Conservation (phyloP, 2,113 vertebrate genomes). For the Plestiodon gilberti region DNA sequence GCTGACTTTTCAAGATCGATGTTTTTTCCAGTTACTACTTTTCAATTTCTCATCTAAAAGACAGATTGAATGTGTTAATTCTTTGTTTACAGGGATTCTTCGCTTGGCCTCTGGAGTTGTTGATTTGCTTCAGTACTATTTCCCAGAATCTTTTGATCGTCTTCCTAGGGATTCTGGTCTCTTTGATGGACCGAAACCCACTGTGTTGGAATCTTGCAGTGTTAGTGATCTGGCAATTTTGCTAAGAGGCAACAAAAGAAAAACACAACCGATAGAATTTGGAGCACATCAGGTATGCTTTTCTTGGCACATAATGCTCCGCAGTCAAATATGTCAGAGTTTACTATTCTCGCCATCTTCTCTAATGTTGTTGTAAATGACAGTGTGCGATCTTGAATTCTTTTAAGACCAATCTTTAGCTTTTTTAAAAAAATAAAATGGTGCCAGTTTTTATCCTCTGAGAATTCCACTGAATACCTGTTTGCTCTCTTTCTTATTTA, state of each 20-base stretch:
- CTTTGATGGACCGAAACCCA: slow-evolving; percentile 83
- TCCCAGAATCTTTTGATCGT: slow-evolving; percentile 85
- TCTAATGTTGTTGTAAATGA: not conserved
- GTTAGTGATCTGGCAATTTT: slow-evolving; percentile 84
- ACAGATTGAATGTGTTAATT: not conserved
- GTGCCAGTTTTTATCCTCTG: too few species aligned
- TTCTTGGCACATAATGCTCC: slow-evolving; percentile 13
- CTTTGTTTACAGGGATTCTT: slow-evolving; percentile 75
- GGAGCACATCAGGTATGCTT: slow-evolving; percentile 84
- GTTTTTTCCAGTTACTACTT: not conserved
- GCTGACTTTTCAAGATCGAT: not conserved
- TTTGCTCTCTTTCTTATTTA: not conserved
- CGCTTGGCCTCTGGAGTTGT: slow-evolving; percentile 81
- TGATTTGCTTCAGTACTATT: slow-evolving; percentile 83
- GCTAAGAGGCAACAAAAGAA: slow-evolving; percentile 84
- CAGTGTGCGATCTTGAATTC: not conserved
- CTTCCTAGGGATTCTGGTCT: slow-evolving; percentile 82
- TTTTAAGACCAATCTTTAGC: not conserved
- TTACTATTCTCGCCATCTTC: not conserved
- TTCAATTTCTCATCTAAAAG: not conserved
- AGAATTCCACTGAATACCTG: not conserved
- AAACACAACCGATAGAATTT: slow-evolving; percentile 86
- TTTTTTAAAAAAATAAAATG: not conserved
- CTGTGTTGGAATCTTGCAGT: slow-evolving; percentile 80
- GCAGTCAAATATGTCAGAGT: not conserved